phyloP scores from a whole-genome alignment of 2,888 invertebrate species.

The Campoletis raptor region DNA sequence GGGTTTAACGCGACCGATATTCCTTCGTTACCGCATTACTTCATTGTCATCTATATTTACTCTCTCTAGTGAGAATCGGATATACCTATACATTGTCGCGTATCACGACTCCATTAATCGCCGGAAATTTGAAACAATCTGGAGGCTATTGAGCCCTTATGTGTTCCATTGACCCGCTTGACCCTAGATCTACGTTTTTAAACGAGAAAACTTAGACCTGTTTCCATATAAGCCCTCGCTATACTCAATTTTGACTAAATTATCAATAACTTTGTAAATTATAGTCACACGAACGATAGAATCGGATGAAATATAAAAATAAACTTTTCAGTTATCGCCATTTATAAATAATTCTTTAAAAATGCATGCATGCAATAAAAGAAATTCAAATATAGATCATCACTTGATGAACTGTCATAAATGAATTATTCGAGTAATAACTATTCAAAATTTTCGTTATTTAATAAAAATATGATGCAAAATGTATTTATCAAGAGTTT shows the following conservation, averaged over 20 bases:
- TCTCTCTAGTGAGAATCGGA: neutral
- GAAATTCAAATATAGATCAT: neutral
- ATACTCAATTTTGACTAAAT: neutral
- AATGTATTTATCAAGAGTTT: neutral
- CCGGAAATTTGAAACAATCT: conserved; percentile 32
- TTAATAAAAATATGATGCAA: neutral
- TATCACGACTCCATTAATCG: conserved; percentile 30
- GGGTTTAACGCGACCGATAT: conserved; percentile 51
- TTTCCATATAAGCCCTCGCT: neutral
- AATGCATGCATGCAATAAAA: neutral
- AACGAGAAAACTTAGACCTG: neutral
- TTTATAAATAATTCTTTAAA: neutral
- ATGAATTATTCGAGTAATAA: neutral
- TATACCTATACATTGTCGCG: conserved; percentile 6
- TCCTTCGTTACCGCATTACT: conserved; percentile 38
- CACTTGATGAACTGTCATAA: neutral
- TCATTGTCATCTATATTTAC: conserved; percentile 58
- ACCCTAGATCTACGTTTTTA: conserved; percentile 6
- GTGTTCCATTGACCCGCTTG: conserved; percentile 12
- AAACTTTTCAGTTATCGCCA: neutral
- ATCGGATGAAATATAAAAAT: neutral
- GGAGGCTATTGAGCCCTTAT: conserved; percentile 16
- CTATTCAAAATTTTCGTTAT: neutral
- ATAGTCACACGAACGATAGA: neutral
- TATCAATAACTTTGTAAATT: too few relatives aligned